phyloP scores from a whole-genome alignment of 1,140 invertebrate species.

The Hypsibius dujardini region DNA sequence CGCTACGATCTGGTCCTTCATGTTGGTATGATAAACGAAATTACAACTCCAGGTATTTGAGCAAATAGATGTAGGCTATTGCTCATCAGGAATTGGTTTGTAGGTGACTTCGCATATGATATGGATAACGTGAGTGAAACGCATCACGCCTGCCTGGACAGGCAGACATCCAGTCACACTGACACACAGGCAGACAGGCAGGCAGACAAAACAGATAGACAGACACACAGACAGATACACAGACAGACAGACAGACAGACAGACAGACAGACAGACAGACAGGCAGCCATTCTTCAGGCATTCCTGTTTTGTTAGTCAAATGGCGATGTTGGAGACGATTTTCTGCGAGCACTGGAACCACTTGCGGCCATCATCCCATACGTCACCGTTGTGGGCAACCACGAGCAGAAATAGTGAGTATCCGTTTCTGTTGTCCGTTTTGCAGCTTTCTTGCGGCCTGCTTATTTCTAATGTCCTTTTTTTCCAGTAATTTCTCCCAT shows the following conservation, averaged over 20 bases:
- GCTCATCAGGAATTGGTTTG: slow-evolving; percentile 18
- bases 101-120: slow-evolving; percentile 76
- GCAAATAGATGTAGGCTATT: not conserved
- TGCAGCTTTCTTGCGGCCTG: no score
- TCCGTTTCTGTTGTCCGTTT: no score
- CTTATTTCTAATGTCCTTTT: no score
- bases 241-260: no score
- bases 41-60: not conserved
- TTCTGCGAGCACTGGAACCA: slow-evolving; percentile 71
- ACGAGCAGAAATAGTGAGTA: slow-evolving; percentile 62
- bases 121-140: slow-evolving; percentile 50
- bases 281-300: not conserved
- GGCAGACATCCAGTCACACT: no score
- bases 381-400: slow-evolving; percentile 78
- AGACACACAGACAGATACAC: no score
- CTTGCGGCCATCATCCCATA: slow-evolving; percentile 72
- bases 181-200: no score
- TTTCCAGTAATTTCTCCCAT: slow-evolving; percentile 63
- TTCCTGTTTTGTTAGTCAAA: slow-evolving; percentile 20
- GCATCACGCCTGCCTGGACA: no score
- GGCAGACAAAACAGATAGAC: no score
- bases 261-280: no score
- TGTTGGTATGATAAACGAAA: slow-evolving; percentile 42
- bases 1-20: slow-evolving; percentile 72
- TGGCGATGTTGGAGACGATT: slow-evolving; percentile 53